Base-by-base conservation (phyloP, 2,888 invertebrate genomes). In the Amphipyra berbera region DNA sequence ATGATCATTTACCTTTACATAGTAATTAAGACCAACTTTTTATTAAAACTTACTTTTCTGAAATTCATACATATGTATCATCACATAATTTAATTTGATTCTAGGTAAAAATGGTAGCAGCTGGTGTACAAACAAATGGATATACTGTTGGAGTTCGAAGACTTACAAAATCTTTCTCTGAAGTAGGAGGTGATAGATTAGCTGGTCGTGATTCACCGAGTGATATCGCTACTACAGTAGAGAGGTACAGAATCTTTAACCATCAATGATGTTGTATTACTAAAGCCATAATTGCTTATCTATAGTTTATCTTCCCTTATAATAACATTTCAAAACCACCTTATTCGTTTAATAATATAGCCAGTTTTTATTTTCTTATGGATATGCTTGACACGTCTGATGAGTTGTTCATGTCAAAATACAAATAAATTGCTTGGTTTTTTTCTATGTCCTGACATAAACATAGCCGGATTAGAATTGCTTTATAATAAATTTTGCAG, bases 71-170 rank as follows among this genome's bases (percentile, higher is more conserved):
- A n/a, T n/a, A n/a, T n/a, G n/a, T n/a, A n/a, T 6, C 6, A 30
- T 30, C 30, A 4, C 30, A 30, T 30, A 30, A 7, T 30, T 30
- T 30, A 7, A 7, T 42, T 37, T 0, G 7, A 44, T 54, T 73
- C 9, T 79, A 97, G 95, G 97, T 98, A 15, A 97, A 97, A 89
- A 98, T 98, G 96, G 97, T 98, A 46, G 98, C 98, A 10, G 98
- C 98, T 86, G 98, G 98, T 15, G 98, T 98, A 9, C 98, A 98
- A 93, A 98, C 98, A 2, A 98, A 98, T 90, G 98, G 98, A 1
- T 93, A 96, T 63, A 93, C 96, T 60, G 89, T 95, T 65, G 95
- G 94, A 62, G 81, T 82, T 46, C 95, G 98, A 77, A 97, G 97
- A 90, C 92, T 98, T 67, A 97, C 97, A 44, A 98, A 98, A 91